Percentiles rank a stretch among this genome's conserved stretches.
Evolutionary conservation across 2,113 vertebrate species (phyloP).

Genomic region (Puntigrus tetrazona): DNA sequence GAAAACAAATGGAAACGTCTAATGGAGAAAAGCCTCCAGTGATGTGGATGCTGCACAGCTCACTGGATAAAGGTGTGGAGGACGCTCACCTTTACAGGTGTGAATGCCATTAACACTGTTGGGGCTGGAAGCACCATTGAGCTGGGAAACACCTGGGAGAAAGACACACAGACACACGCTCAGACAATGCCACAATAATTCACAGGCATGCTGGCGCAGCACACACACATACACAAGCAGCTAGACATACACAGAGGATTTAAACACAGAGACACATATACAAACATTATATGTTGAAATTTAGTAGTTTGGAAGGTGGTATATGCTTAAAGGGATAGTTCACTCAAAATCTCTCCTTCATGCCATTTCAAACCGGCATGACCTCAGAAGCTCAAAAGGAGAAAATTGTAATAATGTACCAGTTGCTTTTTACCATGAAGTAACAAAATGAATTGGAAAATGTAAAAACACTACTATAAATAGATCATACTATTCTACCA

Average conservation of each 20-base stretch:
- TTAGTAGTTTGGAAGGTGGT: not conserved
- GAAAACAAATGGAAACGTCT: conserved; percentile 9
- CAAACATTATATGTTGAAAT: not conserved
- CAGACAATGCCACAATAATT: conserved; percentile 49
- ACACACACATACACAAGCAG: conserved; percentile 16
- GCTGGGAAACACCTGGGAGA: conserved; percentile 74
- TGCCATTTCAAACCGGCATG: not conserved
- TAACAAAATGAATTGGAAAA: not conserved
- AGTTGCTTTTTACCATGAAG: not conserved
- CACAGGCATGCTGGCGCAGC: conserved; percentile 38
- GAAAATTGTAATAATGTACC: not conserved
- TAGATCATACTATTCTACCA: no score
- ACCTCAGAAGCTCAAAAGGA: not conserved
- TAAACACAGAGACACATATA: conserved; percentile 7
- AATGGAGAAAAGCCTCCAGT: not conserved
- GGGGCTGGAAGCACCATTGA: conserved; percentile 74
- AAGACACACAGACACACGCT: conserved; percentile 61
- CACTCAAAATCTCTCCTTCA: not conserved
- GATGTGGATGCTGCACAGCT: conserved; percentile 11
- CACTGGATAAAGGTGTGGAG: not conserved
- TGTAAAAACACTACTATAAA: not conserved
- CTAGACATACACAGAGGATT: conserved; percentile 32
- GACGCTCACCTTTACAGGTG: conserved; percentile 98
- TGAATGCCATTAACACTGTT: conserved; percentile 97
- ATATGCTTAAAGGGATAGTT: not conserved